Evolutionary conservation across 1,140 invertebrate genomes (phyloP), one percentile per base, ranked within the genome.

Genomic region (Andrena cerasifolii): DNA sequence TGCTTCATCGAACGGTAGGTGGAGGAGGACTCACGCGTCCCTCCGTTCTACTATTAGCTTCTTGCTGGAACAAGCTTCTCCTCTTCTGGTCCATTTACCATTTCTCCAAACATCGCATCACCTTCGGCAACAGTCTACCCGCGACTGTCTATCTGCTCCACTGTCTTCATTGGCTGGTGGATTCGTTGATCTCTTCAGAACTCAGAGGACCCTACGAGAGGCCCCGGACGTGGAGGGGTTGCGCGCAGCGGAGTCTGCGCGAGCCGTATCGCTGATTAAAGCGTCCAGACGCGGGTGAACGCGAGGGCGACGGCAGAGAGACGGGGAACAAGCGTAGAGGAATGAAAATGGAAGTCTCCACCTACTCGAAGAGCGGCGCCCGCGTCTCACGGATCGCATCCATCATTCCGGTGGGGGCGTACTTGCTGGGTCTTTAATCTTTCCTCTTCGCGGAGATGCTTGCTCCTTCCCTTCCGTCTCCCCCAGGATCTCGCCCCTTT

Each of bases 371-470:
- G 79, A 87, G 82, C 81, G 78, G 72, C 77, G 80, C 74, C 75
- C 82, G 84, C 82, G 80, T 84, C 83, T 88, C 86, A 80, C 86
- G 86, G 85, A 90, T 91, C 90, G 88, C 92, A 93, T 93, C 91
- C 90, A 93, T 93, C 92, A 93, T 92, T 90, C 89, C 84, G 84
- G 80, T 87, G 91, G 88, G 90, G 92, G 92, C 91, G 92, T 93
- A 92, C 85, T 90, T 89, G 88, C 84, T 82, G 87, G 87, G 83
- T 92, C 91, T 92, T 92, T 93, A 92, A 92, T 93, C 91, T 92
- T 92, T 89, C 82, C 73, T 84, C 79, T 72, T 80, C 76, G 70
- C 75, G 68, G 80, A 79, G 83, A 80, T 82, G 85, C 78, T 86
- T 79, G 83, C 83, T 85, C 77, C 79, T 84, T 49, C 56, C 58